Conservation (phyloP, 2,797 vertebrate species). For the Sebastes iracundus region DNA sequence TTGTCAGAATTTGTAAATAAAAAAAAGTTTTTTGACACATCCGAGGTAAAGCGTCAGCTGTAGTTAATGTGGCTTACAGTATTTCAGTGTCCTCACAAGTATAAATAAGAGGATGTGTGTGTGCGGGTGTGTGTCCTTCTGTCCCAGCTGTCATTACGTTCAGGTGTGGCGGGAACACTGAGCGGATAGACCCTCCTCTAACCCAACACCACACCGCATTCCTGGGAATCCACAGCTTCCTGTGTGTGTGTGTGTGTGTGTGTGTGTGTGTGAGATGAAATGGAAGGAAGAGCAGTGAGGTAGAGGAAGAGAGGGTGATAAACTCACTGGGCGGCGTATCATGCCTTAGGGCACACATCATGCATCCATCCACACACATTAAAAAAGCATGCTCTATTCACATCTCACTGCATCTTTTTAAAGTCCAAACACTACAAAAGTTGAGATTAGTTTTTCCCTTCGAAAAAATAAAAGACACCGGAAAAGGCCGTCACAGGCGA, state of each 20-base stretch:
- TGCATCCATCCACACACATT: neutral
- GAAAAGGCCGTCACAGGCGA: neutral
- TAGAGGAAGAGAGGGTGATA: conserved; percentile 36
- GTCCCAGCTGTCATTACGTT: conserved; percentile 39
- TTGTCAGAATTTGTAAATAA: neutral
- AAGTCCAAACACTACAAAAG: neutral
- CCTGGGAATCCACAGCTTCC: conserved; percentile 53
- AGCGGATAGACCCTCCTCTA: conserved; percentile 50
- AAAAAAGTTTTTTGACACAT: neutral
- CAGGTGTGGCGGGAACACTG: conserved; percentile 58
- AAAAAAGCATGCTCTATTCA: neutral
- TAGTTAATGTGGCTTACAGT: neutral
- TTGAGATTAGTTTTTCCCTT: neutral
- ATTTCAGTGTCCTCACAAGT: neutral
- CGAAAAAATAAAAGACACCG: neutral
- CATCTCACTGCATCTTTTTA: neutral
- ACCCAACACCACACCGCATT: conserved; percentile 45
- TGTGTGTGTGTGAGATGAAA: neutral
- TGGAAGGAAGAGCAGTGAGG: conserved; percentile 34
- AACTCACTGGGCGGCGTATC: conserved; percentile 17
- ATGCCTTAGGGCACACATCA: neutral
- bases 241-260: conserved; percentile 6
- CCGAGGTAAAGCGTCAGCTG: neutral
- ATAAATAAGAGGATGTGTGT: neutral
- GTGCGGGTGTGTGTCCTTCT: neutral